These are phyloP conservation scores for Momotus momota DNA, from an alignment of 2,797 vertebrate genomes.

Conservation along the genomic window DNA sequence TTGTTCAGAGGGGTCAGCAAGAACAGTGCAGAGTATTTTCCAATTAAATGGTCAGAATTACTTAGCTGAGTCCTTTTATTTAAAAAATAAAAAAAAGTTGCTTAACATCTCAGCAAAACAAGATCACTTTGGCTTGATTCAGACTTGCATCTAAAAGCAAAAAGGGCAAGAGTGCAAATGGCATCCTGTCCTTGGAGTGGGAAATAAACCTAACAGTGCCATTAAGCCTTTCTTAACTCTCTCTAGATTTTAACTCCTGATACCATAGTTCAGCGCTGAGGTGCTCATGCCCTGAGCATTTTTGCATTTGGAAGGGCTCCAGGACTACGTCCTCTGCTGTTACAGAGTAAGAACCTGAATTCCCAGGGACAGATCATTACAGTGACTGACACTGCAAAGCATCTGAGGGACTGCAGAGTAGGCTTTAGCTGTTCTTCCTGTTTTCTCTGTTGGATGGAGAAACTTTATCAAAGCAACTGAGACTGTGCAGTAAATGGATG, in stretches of 20 bases:
- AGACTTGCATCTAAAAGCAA: neutral
- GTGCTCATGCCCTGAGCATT: neutral
- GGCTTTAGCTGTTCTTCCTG: neutral
- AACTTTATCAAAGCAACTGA: neutral
- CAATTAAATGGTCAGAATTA: slow-evolving; percentile 15
- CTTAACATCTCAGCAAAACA: slow-evolving; percentile 22
- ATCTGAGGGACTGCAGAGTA: neutral
- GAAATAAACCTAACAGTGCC: neutral
- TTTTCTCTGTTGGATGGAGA: neutral
- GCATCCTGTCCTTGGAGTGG: neutral
- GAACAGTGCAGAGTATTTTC: slow-evolving; percentile 34
- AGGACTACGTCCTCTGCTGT: neutral
- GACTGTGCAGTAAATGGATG: neutral
- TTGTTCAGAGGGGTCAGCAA: slow-evolving; percentile 50
- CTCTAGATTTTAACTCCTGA: neutral
- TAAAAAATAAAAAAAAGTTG: neutral
- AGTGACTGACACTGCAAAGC: neutral
- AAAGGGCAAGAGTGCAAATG: neutral
- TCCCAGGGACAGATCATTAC: neutral
- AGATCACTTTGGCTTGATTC: neutral
- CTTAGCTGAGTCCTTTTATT: slow-evolving; percentile 11
- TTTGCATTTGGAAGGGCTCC: neutral
- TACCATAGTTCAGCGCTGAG: neutral
- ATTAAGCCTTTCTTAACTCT: neutral
- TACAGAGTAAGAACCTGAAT: neutral